Base-by-base conservation (phyloP, 2,888 invertebrate genomes). In the Pollenia labialis region DNA sequence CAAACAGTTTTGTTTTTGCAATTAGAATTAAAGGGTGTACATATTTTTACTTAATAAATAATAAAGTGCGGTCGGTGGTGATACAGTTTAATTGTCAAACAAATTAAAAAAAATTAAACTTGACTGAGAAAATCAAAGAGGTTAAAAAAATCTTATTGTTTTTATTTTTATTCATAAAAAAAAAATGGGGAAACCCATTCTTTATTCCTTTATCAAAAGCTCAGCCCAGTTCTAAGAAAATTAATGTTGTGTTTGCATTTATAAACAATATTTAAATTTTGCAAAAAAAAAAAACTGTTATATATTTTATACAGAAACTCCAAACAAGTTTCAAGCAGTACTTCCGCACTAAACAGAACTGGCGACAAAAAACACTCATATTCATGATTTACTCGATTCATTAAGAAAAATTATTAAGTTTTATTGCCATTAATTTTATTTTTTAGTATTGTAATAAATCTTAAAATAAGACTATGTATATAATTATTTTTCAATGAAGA, bases 1-100 rank as follows among this genome's bases (percentile, higher is more conserved):
- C 23, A 46, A 76, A 60, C 82, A 86, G 86, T 86, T 86, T 80
- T 69, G 18, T 76, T 62, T 69, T 79, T 46, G 75, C 75, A 64
- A 54, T 64, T 18, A 56, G 64, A 80, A 80, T 83, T 83, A 80
- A 44, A 75, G 82, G 86, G 82, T 80, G 82, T 80, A 23, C 18
- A 18, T 18, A 42, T 71, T 81, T 56, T 44, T 14, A 46, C 46
- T 44, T 40, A 14, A 60, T 18, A 11, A 60, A 14, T 42, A 54
- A 32, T 42, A 23, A 64, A 64, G 4, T 56, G 4, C 10, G 14
- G 50, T 18, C 32, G 44, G 9, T 16, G 18, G 50, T 16, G 18
- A 46, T 64, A 46, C 44, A 72, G 16, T 60, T 11, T 52, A 14
- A 84, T 16, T 48, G 3, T 44, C 11, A 18, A 12, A 40, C 9